phyloP scores from a whole-genome alignment of 2,797 vertebrate genomes.

The Molothrus aeneus region DNA sequence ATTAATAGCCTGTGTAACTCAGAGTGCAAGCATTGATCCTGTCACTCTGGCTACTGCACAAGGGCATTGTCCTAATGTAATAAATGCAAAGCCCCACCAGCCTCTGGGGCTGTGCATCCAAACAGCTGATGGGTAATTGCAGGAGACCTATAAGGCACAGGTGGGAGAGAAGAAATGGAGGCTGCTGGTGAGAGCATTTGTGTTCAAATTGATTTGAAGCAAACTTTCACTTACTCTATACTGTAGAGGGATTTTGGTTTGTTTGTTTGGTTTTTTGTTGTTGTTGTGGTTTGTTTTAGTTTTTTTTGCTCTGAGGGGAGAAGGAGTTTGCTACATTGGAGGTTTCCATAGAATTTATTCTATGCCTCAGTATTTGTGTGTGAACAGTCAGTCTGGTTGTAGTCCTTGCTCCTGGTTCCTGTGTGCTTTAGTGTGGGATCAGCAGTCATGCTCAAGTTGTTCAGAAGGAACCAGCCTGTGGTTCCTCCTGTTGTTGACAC shows the following conservation, averaged over 20 bases:
- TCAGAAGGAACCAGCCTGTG: background rate
- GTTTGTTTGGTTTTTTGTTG: background rate
- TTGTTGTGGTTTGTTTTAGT: too few relatives aligned
- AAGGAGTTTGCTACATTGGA: background rate
- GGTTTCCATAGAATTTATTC: background rate
- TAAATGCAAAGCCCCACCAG: background rate
- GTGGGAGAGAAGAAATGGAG: background rate
- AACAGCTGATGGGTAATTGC: constrained; percentile 60
- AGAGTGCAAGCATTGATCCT: background rate
- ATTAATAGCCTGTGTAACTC: background rate
- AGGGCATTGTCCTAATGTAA: constrained; percentile 54
- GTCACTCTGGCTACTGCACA: constrained; percentile 19
- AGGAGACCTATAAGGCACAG: background rate
- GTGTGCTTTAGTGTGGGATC: background rate
- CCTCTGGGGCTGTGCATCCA: constrained; percentile 16
- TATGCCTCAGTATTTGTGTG: background rate
- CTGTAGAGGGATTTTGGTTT: background rate
- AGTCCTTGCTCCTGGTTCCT: background rate
- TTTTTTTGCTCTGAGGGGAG: background rate
- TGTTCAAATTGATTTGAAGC: constrained; percentile 35
- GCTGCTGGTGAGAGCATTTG: constrained; percentile 3
- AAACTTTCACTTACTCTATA: constrained; percentile 6
- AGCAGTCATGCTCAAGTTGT: background rate
- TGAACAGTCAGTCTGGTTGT: background rate
- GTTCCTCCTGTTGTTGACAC: background rate